These are phyloP conservation scores for Cryptoprocta ferox DNA, from an alignment of 2,797 vertebrate species.

Conservation along the genomic window DNA sequence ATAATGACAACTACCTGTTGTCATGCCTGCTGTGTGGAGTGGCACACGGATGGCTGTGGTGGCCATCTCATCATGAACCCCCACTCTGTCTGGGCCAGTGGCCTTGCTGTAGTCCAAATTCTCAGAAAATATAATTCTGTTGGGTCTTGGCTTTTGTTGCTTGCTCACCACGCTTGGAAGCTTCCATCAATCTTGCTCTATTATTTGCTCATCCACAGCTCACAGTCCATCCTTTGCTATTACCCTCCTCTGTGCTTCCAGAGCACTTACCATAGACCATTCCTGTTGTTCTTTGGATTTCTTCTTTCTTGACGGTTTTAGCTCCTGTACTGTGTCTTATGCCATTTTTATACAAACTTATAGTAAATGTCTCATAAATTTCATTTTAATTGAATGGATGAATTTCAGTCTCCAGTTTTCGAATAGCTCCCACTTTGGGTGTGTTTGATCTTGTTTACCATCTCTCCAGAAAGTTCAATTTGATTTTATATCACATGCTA, in stretches of 20 bases:
- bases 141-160: neutral
- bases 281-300: neutral
- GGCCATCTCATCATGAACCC: neutral
- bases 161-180: neutral
- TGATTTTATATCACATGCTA: neutral
- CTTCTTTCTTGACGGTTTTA: neutral
- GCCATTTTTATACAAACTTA: neutral
- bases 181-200: neutral
- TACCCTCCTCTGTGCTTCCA: too few species aligned
- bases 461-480: neutral
- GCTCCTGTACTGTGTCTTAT: neutral
- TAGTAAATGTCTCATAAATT: neutral
- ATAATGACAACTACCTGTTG: neutral
- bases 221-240: neutral
- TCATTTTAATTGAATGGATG: neutral
- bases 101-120: neutral
- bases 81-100: fast-evolving
- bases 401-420: neutral
- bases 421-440: neutral
- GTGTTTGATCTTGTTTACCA: neutral
- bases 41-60: neutral
- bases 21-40: neutral
- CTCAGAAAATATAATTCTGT: neutral
- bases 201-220: neutral
- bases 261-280: neutral